Evolutionary conservation across 2,888 invertebrate genomes (phyloP), one percentile per base, ranked within the genome.

Genomic region (Lathronympha strigana): DNA sequence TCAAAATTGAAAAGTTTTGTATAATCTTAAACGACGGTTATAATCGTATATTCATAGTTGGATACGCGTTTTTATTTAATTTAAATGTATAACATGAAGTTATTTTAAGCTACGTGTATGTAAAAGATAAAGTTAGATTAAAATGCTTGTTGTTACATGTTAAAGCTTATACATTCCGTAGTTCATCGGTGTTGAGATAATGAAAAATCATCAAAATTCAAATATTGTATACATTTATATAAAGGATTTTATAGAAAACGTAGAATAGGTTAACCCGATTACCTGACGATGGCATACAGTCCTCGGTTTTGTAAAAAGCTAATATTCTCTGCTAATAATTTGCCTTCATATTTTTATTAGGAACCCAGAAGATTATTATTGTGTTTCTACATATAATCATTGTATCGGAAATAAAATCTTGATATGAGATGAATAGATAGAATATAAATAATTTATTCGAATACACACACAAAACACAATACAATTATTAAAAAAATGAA

Each of bases 161-260:
- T 86, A 76, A 81, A 73, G 85, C 86, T 87, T 87, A 63, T 67
- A 82, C 76, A 80, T 81, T 79, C 77, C 72, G 79, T 86, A 87
- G 84, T 78, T 77, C 71, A 77, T 87, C 76, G 77, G 77, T 87
- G 87, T 88, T 88, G 78, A 78, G 79, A 75, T 72, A 72, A 71
- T 55, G 43, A 21, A 47, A 61, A 71, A 57, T 74, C 74, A 76
- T 77, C 75, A 75, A 71, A 77, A 76, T 75, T 72, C 71, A 71
- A 76, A 80, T 81, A 88, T 88, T 89, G 81, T 88, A 90, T 88
- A 90, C 88, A 88, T 90, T 90, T 90, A 81, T 90, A 81, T 90
- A 88, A 86, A 79, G 76, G 76, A 75, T 88, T 89, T 89, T 90
- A 87, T 87, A 86, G 84, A 68, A 69, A 73, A 73, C 61, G 74